Conservation (phyloP, 1,140 invertebrate genomes). For the Drosophila kohkoa region DNA sequence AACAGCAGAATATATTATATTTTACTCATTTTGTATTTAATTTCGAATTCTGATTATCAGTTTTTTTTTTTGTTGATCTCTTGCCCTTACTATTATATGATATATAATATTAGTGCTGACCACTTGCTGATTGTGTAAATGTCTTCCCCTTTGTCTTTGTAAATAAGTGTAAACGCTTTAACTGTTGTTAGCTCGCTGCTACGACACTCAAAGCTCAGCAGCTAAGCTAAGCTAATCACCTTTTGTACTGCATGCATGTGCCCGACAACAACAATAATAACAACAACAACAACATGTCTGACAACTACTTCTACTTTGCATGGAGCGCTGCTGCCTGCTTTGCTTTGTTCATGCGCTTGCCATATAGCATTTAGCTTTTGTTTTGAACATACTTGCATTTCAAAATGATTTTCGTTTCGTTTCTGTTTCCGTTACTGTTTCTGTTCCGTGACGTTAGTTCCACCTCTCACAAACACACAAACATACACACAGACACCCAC, state of each 20-base stretch:
- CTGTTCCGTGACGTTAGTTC: slow-evolving; percentile 25
- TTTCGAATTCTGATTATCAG: not conserved
- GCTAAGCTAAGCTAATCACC: slow-evolving; percentile 13
- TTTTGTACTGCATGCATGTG: slow-evolving; percentile 23
- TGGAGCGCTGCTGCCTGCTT: slow-evolving; percentile 12
- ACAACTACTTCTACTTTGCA: slow-evolving; percentile 4
- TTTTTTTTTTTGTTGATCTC: not conserved
- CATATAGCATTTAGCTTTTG: slow-evolving; percentile 57
- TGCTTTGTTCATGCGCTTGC: slow-evolving; percentile 28
- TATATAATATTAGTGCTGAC: slow-evolving; percentile 15
- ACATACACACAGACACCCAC: slow-evolving; percentile 1
- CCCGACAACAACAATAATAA: not conserved
- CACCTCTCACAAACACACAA: slow-evolving; percentile 1
- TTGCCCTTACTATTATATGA: slow-evolving; percentile 17
- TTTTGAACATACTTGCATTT: slow-evolving; percentile 50
- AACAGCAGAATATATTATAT: not conserved
- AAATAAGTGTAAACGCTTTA: not conserved
- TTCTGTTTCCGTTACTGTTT: slow-evolving; percentile 24
- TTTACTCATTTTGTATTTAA: not conserved
- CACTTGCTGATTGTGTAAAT: slow-evolving; percentile 18
- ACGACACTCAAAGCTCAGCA: slow-evolving; percentile 7
- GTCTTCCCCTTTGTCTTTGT: not conserved
- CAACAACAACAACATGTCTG: too few species aligned
- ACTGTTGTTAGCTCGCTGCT: slow-evolving; percentile 23
- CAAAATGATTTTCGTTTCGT: not conserved